Evolutionary conservation across 1,140 invertebrate genomes (phyloP).

Genomic region (Dryas iulia): DNA sequence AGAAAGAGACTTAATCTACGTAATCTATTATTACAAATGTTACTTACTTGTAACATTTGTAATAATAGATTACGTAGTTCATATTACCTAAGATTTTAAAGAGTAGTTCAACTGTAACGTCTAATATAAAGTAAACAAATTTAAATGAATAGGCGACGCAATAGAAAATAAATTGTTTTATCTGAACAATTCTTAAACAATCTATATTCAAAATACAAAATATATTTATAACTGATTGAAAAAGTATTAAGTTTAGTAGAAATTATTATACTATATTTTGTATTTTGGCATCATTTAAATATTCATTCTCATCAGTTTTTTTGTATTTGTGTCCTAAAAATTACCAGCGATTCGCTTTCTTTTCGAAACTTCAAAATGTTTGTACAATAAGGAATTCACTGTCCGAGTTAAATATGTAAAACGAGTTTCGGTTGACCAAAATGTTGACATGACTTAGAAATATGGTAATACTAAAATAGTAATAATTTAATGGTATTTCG

Average conservation of each 20-base stretch:
- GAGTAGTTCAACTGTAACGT: conserved; percentile 16
- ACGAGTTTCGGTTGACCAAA: background rate
- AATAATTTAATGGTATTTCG: background rate
- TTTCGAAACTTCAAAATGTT: conserved; percentile 12
- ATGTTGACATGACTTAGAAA: background rate
- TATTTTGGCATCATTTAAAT: background rate
- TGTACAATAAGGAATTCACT: background rate
- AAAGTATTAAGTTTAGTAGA: too few species aligned
- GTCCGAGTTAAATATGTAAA: conserved; percentile 1
- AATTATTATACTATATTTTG: too few species aligned
- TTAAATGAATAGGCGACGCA: background rate
- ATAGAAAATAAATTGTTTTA: background rate
- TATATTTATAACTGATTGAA: too few species aligned
- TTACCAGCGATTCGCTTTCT: conserved; percentile 3
- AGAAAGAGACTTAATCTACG: conserved; percentile 12
- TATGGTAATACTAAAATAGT: background rate
- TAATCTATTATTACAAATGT: too few species aligned
- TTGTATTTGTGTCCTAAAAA: conserved; percentile 1
- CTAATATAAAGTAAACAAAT: conserved; percentile 5
- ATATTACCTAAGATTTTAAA: conserved; percentile 20
- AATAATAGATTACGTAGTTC: conserved; percentile 18
- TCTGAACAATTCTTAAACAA: background rate
- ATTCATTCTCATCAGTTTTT: background rate
- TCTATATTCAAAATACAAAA: background rate
- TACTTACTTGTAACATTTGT: conserved; percentile 5